These are phyloP conservation scores for Lacanobia wlatinum DNA, from an alignment of 2,888 invertebrate genomes.

Conservation along the genomic window DNA sequence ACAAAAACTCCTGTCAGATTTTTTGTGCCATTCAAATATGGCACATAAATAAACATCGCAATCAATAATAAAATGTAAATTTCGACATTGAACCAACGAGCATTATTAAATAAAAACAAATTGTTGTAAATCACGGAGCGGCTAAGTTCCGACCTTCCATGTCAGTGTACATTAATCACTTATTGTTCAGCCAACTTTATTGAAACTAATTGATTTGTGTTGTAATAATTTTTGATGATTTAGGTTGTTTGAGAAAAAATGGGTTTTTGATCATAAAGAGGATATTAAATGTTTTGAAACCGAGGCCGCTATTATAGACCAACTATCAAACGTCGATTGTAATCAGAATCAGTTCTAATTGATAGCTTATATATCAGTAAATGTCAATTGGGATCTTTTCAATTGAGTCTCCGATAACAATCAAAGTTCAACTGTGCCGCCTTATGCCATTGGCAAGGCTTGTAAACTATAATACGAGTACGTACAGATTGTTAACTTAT, in stretches of 20 bases:
- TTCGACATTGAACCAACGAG: slow-evolving; percentile 63
- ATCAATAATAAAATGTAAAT: slow-evolving; percentile 63
- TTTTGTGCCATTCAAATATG: slow-evolving; percentile 40
- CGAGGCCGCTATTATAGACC: slow-evolving; percentile 12
- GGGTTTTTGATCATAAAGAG: slow-evolving; percentile 22
- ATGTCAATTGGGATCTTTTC: slow-evolving; percentile 58
- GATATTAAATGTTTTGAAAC: slow-evolving; percentile 29
- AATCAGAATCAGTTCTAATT: slow-evolving; percentile 52
- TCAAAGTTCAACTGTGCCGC: slow-evolving; percentile 50
- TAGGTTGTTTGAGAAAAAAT: slow-evolving; percentile 39
- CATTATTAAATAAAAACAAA: slow-evolving; percentile 66
- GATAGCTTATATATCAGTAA: slow-evolving; percentile 56
- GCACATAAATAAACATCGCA: slow-evolving; percentile 50
- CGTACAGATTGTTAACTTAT: slow-evolving; percentile 37
- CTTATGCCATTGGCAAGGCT: slow-evolving; percentile 29
- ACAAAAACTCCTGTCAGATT: slow-evolving; percentile 25
- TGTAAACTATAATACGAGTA: slow-evolving; percentile 11
- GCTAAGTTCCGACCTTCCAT: slow-evolving; percentile 59
- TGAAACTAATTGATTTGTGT: slow-evolving; percentile 66
- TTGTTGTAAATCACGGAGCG: slow-evolving; percentile 58
- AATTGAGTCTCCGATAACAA: slow-evolving; percentile 49
- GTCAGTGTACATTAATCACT: slow-evolving; percentile 63
- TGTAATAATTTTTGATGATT: slow-evolving; percentile 46
- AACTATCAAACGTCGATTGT: slow-evolving; percentile 26
- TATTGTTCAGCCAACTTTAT: slow-evolving; percentile 62